Percentiles rank a stretch among this genome's conserved stretches.
These are phyloP conservation scores for Microctonus brassicae DNA, from an alignment of 2,888 invertebrate species.

Conservation along the genomic window DNA sequence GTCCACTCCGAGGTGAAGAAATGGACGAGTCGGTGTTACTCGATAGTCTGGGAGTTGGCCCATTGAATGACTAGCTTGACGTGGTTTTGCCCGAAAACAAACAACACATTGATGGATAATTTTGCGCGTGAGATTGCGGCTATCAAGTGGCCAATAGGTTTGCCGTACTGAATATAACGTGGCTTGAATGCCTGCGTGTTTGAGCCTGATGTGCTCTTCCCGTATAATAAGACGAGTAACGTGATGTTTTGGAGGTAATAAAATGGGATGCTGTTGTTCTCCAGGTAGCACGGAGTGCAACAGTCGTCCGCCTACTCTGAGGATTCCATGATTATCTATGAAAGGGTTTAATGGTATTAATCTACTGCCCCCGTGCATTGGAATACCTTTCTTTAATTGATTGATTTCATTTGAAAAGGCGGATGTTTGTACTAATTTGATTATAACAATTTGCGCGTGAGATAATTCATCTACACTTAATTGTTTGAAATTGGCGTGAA, in stretches of 20 bases:
- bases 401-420: no score
- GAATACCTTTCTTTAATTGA: no score
- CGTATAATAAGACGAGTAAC: background rate
- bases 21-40: constrained; percentile 24
- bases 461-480: no score
- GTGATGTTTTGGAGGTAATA: background rate
- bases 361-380: no score
- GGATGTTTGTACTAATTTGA: no score
- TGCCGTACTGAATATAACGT: no score
- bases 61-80: constrained; percentile 17
- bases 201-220: no score
- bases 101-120: background rate
- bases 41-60: constrained; percentile 32
- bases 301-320: constrained; percentile 28
- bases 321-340: background rate
- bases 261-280: background rate
- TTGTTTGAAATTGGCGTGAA: no score
- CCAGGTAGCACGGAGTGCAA: background rate
- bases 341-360: constrained; percentile 10
- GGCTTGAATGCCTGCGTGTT: no score
- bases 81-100: constrained; percentile 16
- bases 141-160: no score
- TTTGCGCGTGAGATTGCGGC: constrained; percentile 21
- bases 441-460: no score
- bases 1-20: constrained; percentile 35